These are phyloP conservation scores for Trissolcus japonicus DNA, from an alignment of 2,888 invertebrate genomes.

Conservation along the genomic window DNA sequence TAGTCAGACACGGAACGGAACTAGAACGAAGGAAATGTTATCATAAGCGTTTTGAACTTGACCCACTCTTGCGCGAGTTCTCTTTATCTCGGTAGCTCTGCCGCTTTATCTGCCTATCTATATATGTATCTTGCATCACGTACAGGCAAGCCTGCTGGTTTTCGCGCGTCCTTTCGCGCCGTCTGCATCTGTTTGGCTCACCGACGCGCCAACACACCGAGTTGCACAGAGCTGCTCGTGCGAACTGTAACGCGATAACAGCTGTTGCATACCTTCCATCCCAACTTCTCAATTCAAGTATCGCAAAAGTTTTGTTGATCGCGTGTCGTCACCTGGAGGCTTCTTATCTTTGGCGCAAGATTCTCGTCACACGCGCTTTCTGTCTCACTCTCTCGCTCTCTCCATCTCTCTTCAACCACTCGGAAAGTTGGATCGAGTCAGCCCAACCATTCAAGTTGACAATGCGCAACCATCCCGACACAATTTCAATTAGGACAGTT, in stretches of 20 bases:
- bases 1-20: slow-evolving; percentile 55
- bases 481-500: too few species aligned
- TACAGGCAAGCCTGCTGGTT: slow-evolving; percentile 21
- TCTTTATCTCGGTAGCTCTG: slow-evolving; percentile 38
- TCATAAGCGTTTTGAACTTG: slow-evolving; percentile 75
- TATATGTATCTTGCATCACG: slow-evolving; percentile 42
- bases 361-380: slow-evolving; percentile 2
- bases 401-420: too few species aligned
- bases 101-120: slow-evolving; percentile 54
- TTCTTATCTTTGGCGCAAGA: slow-evolving; percentile 18
- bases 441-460: too few species aligned
- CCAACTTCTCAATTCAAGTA: slow-evolving; percentile 63
- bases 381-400: not conserved
- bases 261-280: slow-evolving; percentile 68
- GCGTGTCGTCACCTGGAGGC: slow-evolving; percentile 52
- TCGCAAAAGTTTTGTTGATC: slow-evolving; percentile 71
- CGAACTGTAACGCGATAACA: slow-evolving; percentile 74
- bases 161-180: slow-evolving; percentile 27
- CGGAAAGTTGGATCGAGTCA: too few species aligned
- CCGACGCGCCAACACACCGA: slow-evolving; percentile 61
- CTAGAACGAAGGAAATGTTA: slow-evolving; percentile 70
- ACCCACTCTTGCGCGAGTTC: slow-evolving; percentile 69
- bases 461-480: too few species aligned
- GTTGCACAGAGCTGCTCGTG: slow-evolving; percentile 73
- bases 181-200: slow-evolving; percentile 40